Evolutionary conservation across 2,888 invertebrate species (phyloP), one percentile per base, ranked within the genome.

Genomic region (Acleris laterana): DNA sequence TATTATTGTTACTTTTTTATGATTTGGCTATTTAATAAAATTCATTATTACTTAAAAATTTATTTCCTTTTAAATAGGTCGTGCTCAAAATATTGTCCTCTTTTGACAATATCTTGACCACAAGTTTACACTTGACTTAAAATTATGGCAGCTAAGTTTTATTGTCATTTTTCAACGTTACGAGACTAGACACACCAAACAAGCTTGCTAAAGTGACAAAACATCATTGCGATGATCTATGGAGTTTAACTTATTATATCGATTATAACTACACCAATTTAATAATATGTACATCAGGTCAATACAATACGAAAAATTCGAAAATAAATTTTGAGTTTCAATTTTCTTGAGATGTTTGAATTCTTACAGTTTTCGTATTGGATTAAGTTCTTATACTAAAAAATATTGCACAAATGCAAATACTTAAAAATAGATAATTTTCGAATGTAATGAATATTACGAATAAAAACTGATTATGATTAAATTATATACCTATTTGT

Each of bases 1-100:
- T 63, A 60, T 64, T 25, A 58, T 69, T 44, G 50, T 17, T 61
- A 55, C 46, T 38, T 67, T 68, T 70, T 63, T 51, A 44, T 71
- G 73, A 77, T 75, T 72, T 50, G 70, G 68, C 56, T 55, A 69
- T 61, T 69, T 44, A 68, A 71, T 70, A 70, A 74, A 79, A 81
- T 79, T 78, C 79, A 82, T 82, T 83, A 78, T 81, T 63, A 62
- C 65, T 74, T 72, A 74, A 52, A 64, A 63, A 65, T 70, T 69
- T 63, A 71, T 56, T 68, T 61, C 53, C 51, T 62, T 69, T 63
- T 49, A 22, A 38, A 70, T 50, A 74, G 80, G 82, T 93, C 92
- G 92, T 92, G 92, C 82, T 84, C 87, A 86, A 87, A 90, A 91
- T 92, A 87, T 80, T 85, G 84, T 62, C 68, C 38, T 65, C 38